phyloP scores from a whole-genome alignment of 2,888 invertebrate genomes.

The Dendrolimus houi region DNA sequence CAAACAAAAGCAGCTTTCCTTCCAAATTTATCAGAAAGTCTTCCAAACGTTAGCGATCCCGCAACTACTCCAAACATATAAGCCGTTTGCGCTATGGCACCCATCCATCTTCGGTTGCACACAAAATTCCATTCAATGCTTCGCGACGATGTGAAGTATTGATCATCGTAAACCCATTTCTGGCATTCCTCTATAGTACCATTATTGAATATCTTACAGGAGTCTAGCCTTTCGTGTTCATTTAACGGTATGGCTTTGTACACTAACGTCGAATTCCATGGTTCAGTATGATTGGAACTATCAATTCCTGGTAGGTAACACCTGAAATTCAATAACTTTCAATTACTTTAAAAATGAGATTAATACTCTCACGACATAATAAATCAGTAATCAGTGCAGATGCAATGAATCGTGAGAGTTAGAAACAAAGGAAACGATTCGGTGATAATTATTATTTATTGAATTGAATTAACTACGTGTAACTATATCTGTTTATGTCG shows the following conservation, averaged over 20 bases:
- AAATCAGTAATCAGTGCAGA: slow-evolving; percentile 5
- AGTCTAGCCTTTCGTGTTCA: slow-evolving; percentile 76
- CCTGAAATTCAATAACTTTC: slow-evolving; percentile 52
- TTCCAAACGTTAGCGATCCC: slow-evolving; percentile 86
- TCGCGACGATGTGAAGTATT: slow-evolving; percentile 83
- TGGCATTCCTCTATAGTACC: slow-evolving; percentile 45
- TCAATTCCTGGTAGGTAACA: slow-evolving; percentile 77
- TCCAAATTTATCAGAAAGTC: slow-evolving; percentile 87
- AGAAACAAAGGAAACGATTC: slow-evolving; percentile 4
- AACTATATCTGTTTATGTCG: no score
- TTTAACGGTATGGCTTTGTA: slow-evolving; percentile 75
- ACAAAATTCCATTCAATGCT: slow-evolving; percentile 91
- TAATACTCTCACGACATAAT: background rate
- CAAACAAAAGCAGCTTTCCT: slow-evolving; percentile 87
- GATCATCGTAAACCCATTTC: slow-evolving; percentile 84
- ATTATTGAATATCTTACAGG: slow-evolving; percentile 77
- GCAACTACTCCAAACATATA: slow-evolving; percentile 91
- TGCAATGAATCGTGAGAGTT: slow-evolving; percentile 19
- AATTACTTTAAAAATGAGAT: background rate
- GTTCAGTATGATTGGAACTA: slow-evolving; percentile 55
- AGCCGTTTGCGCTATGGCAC: slow-evolving; percentile 84
- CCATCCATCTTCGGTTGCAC: slow-evolving; percentile 88
- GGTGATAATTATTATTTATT: no score
- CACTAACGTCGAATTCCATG: slow-evolving; percentile 75
- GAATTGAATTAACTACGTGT: no score